Evolutionary conservation across 2,797 vertebrate genomes (phyloP), one percentile per base, ranked within the genome.

Genomic region (Valencia hispanica): DNA sequence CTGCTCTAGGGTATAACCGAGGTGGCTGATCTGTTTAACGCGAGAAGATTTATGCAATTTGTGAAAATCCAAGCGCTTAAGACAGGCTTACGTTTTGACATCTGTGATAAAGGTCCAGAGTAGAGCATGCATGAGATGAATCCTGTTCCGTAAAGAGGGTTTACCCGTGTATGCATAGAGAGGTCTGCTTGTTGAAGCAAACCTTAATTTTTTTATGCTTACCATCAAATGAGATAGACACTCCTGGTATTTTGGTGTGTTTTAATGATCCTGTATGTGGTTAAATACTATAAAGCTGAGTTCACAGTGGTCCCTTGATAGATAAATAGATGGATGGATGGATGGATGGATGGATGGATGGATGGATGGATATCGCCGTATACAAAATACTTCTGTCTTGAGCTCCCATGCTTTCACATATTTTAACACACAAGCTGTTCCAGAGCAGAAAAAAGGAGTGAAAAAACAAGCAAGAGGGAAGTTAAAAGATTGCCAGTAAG

Each of bases 401-500:
- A 51, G 5, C n/a, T n/a, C n/a, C n/a, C n/a, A 51, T 51, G 50
- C 25, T 51, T 51, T 5, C 4, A 0, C 36, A 39, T 41, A 11
- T 1, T 0, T 30, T 50, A 36, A 15, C n/a, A 34, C 34, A 87
- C 86, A 87, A 84, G 36, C 77, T 88, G 87, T 93, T 89, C 85
- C 81, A 89, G 90, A 93, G 91, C 79, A 91, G 78, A 83, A 74
- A 75, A 89, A 83, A 80, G 45, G 82, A 80, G 80, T 82, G 83
- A 89, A 87, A 59, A 91, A 88, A 89, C 79, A 88, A 88, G 88
- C 77, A 77, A 74, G 77, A 70, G 73, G 72, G 79, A 83, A 79
- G 78, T 87, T 80, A 73, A 75, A 66, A 82, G 79, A 85, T 87
- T 72, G 77, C 82, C 79, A 88, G 79, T 78, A 85, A 88, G 86